These are phyloP conservation scores for Saccopteryx leptura DNA, from an alignment of 2,113 vertebrate species.

Conservation along the genomic window DNA sequence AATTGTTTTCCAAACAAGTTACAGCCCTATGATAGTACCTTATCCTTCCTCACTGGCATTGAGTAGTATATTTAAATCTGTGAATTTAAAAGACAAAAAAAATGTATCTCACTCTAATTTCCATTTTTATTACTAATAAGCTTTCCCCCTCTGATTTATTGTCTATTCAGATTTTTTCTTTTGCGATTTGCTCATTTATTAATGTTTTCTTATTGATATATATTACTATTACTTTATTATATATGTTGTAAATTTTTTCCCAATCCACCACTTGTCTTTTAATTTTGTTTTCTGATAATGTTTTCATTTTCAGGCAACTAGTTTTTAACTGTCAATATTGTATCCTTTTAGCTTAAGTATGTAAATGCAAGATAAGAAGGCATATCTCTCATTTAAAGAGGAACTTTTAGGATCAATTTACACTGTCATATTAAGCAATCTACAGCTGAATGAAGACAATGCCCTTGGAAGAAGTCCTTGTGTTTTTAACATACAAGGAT, in stretches of 20 bases:
- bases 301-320: not conserved
- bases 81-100: not conserved
- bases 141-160: not conserved
- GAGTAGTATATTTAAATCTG: not conserved
- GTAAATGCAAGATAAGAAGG: not conserved
- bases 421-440: not conserved
- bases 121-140: conserved; percentile 46
- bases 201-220: conserved; percentile 1
- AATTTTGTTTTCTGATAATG: not conserved
- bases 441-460: not conserved
- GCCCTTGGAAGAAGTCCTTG: not conserved
- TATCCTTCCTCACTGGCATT: not conserved
- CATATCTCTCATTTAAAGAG: conserved; percentile 4
- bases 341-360: conserved; percentile 25
- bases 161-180: conserved; percentile 40
- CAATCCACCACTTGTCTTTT: conserved; percentile 36
- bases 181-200: not conserved
- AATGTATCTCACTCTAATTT: not conserved
- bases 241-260: conserved; percentile 23
- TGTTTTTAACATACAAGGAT: not conserved
- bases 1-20: conserved; percentile 28
- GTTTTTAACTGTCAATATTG: not conserved
- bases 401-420: not conserved
- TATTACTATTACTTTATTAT: not conserved
- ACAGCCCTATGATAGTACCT: not conserved